Evolutionary conservation across 2,797 vertebrate species (phyloP).

Genomic region (Acrossocheilus fasciatus): DNA sequence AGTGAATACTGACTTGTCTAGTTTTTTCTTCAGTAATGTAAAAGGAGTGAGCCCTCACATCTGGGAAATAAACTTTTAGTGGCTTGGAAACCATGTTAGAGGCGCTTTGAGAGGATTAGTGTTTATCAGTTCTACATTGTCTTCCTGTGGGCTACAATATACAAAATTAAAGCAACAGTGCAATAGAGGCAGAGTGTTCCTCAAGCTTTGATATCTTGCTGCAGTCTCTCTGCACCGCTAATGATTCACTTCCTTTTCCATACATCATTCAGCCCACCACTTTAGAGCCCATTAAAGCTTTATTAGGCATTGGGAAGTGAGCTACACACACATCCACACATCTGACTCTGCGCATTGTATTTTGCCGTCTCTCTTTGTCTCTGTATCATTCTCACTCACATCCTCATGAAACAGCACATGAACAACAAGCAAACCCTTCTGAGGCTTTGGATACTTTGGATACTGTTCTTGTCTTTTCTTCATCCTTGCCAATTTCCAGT

Average conservation of each 20-base stretch:
- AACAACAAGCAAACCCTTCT: not conserved
- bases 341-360: not conserved
- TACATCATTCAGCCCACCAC: slow-evolving; percentile 14
- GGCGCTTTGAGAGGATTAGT: not conserved
- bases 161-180: not conserved
- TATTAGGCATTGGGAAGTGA: slow-evolving; percentile 5
- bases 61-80: slow-evolving; percentile 4
- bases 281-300: slow-evolving; percentile 30
- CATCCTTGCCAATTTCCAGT: not conserved
- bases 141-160: slow-evolving; percentile 9
- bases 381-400: slow-evolving; percentile 41
- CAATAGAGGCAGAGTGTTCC: not conserved
- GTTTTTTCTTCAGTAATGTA: slow-evolving; percentile 15
- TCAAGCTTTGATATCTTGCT: slow-evolving; percentile 23
- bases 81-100: not conserved
- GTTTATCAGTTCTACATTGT: not conserved
- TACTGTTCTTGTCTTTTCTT: not conserved
- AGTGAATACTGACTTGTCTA: not conserved
- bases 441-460: slow-evolving; percentile 2
- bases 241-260: slow-evolving; percentile 15
- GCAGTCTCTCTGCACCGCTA: slow-evolving; percentile 26
- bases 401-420: not conserved
- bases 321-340: slow-evolving; percentile 22
- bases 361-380: slow-evolving; percentile 33
- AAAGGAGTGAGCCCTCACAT: not conserved